A percentile compares a stretch with the other conserved stretches of the same genome.
Evolutionary conservation across 2,113 vertebrate genomes (phyloP).

Genomic region (Hystrix brachyura): DNA sequence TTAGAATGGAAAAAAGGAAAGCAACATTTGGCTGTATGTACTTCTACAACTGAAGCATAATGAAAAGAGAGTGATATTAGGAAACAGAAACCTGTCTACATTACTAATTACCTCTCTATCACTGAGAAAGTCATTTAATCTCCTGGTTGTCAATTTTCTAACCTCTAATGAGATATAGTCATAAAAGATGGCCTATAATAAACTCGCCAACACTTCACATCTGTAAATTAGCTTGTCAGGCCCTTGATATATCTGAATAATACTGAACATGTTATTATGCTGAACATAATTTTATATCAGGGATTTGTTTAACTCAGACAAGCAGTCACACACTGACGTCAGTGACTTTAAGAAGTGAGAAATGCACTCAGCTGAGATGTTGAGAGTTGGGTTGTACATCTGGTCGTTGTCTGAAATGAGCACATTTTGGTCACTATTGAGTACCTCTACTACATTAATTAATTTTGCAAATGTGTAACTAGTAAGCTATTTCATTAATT

Average conservation of each 20-base stretch:
- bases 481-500: not conserved
- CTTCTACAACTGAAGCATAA: not conserved
- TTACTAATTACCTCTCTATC: constrained; percentile 47
- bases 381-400: not conserved
- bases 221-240: constrained; percentile 52
- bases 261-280: not conserved
- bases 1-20: not conserved
- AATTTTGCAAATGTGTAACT: not conserved
- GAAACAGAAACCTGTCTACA: not conserved
- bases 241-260: constrained; percentile 37
- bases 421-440: not conserved
- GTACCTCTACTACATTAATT: not conserved
- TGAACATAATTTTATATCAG: constrained; percentile 49
- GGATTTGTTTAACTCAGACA: constrained; percentile 35
- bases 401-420: not conserved
- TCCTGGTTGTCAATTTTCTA: constrained; percentile 5
- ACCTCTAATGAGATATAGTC: not conserved
- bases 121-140: constrained; percentile 58
- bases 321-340: not conserved
- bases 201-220: constrained; percentile 33
- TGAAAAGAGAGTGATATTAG: not conserved
- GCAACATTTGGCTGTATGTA: not conserved
- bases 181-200: constrained; percentile 28
- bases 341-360: not conserved
- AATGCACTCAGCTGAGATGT: not conserved